These are phyloP conservation scores for Melanchra persicariae DNA, from an alignment of 2,888 invertebrate genomes.

Conservation along the genomic window DNA sequence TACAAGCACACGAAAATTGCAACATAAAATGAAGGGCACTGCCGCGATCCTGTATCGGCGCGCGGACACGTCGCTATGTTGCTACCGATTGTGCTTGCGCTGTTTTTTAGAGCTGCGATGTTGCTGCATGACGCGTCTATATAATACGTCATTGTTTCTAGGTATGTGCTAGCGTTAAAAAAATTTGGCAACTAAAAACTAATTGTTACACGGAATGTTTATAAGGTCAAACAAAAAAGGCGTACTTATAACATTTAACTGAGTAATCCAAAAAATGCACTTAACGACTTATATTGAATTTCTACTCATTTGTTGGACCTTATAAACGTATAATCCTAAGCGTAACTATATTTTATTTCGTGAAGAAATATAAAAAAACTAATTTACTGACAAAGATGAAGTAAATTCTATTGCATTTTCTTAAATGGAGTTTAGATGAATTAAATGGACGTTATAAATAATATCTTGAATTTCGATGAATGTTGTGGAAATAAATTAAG, in stretches of 20 bases:
- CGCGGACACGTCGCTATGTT: too few relatives aligned
- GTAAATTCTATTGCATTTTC: conserved; percentile 35
- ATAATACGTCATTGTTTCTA: conserved; percentile 19
- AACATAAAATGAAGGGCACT: too few relatives aligned
- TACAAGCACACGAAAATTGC: too few relatives aligned
- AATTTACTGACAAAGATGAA: conserved; percentile 17
- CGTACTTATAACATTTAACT: background rate
- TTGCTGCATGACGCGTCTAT: too few relatives aligned
- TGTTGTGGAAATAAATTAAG: conserved; percentile 33
- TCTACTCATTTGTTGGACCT: conserved; percentile 33
- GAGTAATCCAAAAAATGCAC: conserved; percentile 7
- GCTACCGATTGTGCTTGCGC: too few relatives aligned
- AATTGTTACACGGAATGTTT: conserved; percentile 5
- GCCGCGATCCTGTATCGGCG: too few relatives aligned
- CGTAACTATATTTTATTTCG: conserved; percentile 9
- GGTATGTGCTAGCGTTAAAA: conserved; percentile 15
- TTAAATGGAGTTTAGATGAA: conserved; percentile 15
- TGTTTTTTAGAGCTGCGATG: too few relatives aligned
- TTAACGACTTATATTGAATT: conserved; percentile 1
- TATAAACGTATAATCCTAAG: conserved; percentile 2
- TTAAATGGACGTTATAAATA: conserved; percentile 16
- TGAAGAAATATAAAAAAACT: conserved; percentile 12
- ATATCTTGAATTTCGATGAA: conserved; percentile 18
- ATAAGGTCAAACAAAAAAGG: conserved; percentile 29
- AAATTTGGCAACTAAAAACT: background rate